Evolutionary conservation across 2,888 invertebrate species (phyloP).

Genomic region (Acleris laterana): DNA sequence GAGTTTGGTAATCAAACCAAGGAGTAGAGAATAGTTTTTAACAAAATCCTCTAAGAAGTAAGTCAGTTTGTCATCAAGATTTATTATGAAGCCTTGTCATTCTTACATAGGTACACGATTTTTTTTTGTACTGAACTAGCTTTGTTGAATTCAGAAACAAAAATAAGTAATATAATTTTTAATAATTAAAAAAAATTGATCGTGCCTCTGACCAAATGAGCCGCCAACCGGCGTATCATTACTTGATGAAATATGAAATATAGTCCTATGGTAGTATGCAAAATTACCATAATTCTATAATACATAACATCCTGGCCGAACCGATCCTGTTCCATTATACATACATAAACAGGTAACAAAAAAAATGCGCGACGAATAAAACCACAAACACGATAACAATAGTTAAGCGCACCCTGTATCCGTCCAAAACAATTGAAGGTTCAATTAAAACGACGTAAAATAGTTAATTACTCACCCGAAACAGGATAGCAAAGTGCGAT

Average conservation of each 20-base stretch:
- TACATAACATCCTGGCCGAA: conserved; percentile 26
- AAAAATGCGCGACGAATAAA: conserved; percentile 30
- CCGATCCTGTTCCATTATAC: conserved; percentile 33
- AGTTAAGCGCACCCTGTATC: conserved; percentile 1
- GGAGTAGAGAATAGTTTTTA: too few relatives aligned
- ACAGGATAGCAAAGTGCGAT: conserved; percentile 69
- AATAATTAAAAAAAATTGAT: not conserved
- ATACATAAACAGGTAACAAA: conserved; percentile 34
- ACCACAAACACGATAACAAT: conserved; percentile 5
- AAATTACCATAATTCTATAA: conserved; percentile 1
- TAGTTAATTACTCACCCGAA: conserved; percentile 67
- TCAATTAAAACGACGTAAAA: conserved; percentile 31
- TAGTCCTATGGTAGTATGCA: not conserved
- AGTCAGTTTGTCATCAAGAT: too few relatives aligned
- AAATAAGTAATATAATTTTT: not conserved
- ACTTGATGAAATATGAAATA: not conserved
- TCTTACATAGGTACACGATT: too few relatives aligned
- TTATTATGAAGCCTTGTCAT: too few relatives aligned
- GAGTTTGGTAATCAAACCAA: too few relatives aligned
- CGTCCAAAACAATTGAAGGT: conserved; percentile 18
- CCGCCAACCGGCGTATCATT: conserved; percentile 2
- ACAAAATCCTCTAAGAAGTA: too few relatives aligned
- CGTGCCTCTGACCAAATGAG: not conserved
- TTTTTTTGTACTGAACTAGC: too few relatives aligned
- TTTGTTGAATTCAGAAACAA: not conserved